These are phyloP conservation scores for Hemiscyllium ocellatum DNA, from an alignment of 2,113 vertebrate species.

Conservation along the genomic window DNA sequence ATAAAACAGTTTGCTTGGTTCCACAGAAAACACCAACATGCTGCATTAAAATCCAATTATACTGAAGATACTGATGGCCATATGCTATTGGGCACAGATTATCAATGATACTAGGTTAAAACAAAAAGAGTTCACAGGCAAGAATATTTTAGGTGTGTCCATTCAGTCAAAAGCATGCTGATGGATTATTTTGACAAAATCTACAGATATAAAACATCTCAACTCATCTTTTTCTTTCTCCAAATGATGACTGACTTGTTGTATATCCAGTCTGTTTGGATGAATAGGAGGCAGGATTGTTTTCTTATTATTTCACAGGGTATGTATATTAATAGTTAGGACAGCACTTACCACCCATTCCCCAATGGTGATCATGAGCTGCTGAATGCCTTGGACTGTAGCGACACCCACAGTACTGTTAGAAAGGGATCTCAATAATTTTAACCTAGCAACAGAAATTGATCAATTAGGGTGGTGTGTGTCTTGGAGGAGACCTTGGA, in stretches of 20 bases:
- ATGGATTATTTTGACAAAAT: background rate
- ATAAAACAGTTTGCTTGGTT: constrained; percentile 41
- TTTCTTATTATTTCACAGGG: background rate
- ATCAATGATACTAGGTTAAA: background rate
- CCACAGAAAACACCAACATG: constrained; percentile 38
- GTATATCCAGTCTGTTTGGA: background rate
- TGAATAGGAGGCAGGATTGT: background rate
- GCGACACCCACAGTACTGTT: too few species aligned
- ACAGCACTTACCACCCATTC: too few species aligned
- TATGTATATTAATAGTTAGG: too few species aligned
- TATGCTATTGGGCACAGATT: background rate
- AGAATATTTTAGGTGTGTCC: background rate
- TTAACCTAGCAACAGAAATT: too few species aligned
- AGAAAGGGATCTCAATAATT: too few species aligned
- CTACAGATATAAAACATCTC: too few species aligned
- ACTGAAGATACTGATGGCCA: background rate
- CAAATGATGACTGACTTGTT: background rate
- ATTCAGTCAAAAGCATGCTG: background rate
- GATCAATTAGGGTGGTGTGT: too few species aligned
- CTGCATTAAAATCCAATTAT: background rate
- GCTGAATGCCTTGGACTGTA: too few species aligned
- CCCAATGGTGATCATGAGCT: too few species aligned
- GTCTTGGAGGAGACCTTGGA: too few species aligned
- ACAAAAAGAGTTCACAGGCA: background rate
- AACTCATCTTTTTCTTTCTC: background rate